phyloP scores from a whole-genome alignment of 2,888 invertebrate genomes.

The Diaperis boleti region DNA sequence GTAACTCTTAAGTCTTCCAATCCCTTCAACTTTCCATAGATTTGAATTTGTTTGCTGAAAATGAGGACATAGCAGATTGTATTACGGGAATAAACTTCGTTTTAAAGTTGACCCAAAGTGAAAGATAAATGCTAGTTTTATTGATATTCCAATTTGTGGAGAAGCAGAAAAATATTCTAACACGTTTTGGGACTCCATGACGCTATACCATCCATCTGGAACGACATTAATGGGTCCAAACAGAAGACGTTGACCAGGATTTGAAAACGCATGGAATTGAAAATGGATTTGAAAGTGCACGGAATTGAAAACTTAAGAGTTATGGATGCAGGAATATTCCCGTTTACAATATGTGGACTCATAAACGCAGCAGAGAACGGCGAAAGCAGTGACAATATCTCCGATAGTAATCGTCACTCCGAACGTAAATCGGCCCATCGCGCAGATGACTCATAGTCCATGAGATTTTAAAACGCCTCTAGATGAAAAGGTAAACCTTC shows the following conservation, averaged over 20 bases:
- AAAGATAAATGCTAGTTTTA: conserved; percentile 71
- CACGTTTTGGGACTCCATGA: conserved; percentile 74
- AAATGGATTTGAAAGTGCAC: conserved; percentile 71
- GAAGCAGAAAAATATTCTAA: conserved; percentile 69
- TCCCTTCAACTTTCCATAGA: conserved; percentile 72
- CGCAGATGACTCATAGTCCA: no score
- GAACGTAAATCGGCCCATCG: no score
- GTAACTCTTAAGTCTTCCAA: conserved; percentile 67
- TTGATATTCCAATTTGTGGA: conserved; percentile 69
- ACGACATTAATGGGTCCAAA: conserved; percentile 80
- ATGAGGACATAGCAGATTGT: conserved; percentile 63
- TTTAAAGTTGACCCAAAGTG: conserved; percentile 64
- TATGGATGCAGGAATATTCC: conserved; percentile 77
- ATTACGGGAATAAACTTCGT: conserved; percentile 68
- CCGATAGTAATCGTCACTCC: no score
- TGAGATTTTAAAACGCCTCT: no score
- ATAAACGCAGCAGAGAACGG: conserved; percentile 77
- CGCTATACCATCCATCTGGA: conserved; percentile 76
- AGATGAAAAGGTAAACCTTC: no score
- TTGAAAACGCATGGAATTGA: conserved; percentile 74
- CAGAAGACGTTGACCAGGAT: conserved; percentile 73
- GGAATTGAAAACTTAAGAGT: conserved; percentile 73
- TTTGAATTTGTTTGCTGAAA: conserved; percentile 69
- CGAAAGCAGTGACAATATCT: no score
- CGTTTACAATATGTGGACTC: conserved; percentile 73